These are phyloP conservation scores for Pentalonia nigronervosa DNA, from an alignment of 1,140 invertebrate genomes.

Conservation along the genomic window DNA sequence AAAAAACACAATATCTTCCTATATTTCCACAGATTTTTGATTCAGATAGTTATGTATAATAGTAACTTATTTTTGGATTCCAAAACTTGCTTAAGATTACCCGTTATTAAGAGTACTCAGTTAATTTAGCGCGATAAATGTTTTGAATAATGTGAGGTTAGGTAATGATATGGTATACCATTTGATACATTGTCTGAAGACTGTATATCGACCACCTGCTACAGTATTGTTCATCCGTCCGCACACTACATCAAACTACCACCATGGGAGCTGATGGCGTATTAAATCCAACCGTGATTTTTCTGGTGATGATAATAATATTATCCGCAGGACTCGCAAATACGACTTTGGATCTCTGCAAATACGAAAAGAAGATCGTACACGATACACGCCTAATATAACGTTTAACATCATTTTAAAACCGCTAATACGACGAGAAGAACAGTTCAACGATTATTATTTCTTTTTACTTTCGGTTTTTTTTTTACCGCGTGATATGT, in stretches of 20 bases:
- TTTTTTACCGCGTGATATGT: not conserved
- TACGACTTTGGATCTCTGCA: not conserved
- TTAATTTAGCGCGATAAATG: no score
- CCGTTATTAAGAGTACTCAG: no score
- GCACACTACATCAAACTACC: not conserved
- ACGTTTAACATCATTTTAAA: not conserved
- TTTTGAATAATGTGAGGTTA: not conserved
- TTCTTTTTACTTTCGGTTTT: not conserved
- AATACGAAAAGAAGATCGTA: not conserved
- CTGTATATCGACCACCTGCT: not conserved
- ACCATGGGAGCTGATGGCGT: not conserved
- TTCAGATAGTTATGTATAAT: not conserved
- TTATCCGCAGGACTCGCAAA: not conserved
- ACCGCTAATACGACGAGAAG: not conserved
- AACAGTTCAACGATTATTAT: not conserved
- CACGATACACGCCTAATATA: no score
- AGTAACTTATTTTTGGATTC: not conserved
- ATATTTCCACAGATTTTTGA: not conserved
- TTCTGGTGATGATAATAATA: not conserved
- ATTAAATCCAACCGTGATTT: not conserved
- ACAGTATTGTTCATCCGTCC: not conserved
- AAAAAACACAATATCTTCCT: not conserved
- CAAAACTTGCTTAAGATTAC: not conserved
- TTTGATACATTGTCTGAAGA: not conserved
- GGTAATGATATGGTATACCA: not conserved